phyloP scores from a whole-genome alignment of 2,113 vertebrate species.

The Ptilorrhoa leucosticta region DNA sequence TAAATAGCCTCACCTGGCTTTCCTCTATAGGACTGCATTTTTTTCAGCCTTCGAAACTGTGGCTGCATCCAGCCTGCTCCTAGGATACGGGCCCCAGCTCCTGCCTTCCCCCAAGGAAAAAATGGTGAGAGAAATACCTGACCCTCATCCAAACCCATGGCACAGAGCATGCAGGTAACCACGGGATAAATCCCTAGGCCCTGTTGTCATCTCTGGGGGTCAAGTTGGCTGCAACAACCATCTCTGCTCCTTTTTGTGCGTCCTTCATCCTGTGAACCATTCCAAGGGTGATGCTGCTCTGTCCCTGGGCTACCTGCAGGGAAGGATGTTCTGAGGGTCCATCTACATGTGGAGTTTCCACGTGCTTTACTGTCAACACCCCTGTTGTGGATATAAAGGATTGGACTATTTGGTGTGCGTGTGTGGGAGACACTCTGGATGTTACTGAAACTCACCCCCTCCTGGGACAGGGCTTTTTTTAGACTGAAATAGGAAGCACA shows the following conservation, averaged over 20 bases:
- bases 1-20: background rate
- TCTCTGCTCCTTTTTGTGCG: rapidly evolving
- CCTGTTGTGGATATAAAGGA: background rate
- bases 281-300: background rate
- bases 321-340: background rate
- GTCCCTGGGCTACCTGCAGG: background rate
- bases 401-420: rapidly evolving
- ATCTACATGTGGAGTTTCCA: background rate
- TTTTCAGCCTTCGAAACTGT: background rate
- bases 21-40: background rate
- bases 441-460: background rate
- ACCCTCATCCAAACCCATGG: background rate
- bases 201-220: background rate
- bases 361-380: background rate
- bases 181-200: background rate
- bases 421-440: background rate
- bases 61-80: background rate
- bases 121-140: background rate
- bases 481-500: conserved; percentile 16
- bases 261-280: background rate
- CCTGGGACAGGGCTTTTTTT: background rate
- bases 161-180: background rate
- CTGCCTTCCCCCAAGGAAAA: background rate
- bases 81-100: background rate
- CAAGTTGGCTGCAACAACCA: background rate